Base-by-base conservation (phyloP, 2,113 vertebrate genomes). In the Diglossa brunneiventris region DNA sequence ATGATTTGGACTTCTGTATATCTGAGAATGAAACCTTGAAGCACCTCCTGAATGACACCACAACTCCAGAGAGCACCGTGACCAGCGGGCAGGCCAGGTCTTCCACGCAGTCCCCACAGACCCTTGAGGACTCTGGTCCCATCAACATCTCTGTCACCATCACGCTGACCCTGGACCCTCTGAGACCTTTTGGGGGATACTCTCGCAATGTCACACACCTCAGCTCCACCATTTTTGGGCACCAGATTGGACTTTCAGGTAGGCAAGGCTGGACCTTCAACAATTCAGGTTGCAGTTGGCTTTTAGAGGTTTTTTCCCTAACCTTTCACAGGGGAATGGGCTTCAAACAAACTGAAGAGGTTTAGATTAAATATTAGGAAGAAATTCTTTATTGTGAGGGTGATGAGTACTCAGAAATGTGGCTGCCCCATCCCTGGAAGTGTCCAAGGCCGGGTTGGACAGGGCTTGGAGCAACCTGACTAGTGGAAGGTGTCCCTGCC, bases 1-100 rank as follows among this genome's bases (percentile, higher is more conserved):
- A 99, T 15, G 99, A 99, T 87, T 97, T 99, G 97, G 99, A 99
- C 98, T 98, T 99, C 50, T 99, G 99, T 33, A 99, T 99, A 97
- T 99, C 99, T 4, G 99, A 99, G 97, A 99, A 99, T 12, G 99
- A 99, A 92, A 99, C 99, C 2, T 97, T 99, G 70, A 99, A 99
- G 93, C 99, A 99, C 56, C 98, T 99, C 64, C 97, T 99, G 72
- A 99, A 99, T 0, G 99, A 99, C 78, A 99, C 98, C 12, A 98
- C 98, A 3, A 98, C 99, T 13, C 98, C 98, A 0, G 99, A 99
- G 89, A 99, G 98, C 95, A 98, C 98, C 4, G 98, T 99, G 96
- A 99, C 98, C 37, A 99, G 99, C 0, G 98, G 98, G 13, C 99
- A 99, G 95, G 98, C 98, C 2, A 98, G 99, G 17, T 98, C 97